phyloP scores from a whole-genome alignment of 2,113 vertebrate species.

The Indicator maculatus region DNA sequence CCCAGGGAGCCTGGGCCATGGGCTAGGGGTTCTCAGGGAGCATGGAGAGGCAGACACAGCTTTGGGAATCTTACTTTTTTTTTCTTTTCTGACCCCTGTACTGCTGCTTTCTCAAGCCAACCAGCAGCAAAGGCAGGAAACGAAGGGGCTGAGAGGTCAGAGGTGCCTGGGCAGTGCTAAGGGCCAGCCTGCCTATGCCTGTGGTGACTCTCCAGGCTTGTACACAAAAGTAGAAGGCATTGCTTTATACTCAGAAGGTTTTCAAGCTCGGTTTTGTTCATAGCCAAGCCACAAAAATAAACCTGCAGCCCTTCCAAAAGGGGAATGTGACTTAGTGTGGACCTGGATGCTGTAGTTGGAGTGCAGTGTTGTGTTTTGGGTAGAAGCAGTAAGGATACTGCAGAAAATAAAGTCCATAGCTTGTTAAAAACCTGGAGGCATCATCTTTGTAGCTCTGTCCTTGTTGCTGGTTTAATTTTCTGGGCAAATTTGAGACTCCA shows the following conservation, averaged over 20 bases:
- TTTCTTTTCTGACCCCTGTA: not conserved
- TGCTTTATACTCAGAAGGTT: not conserved
- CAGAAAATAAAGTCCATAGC: rapidly evolving
- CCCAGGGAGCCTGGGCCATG: not conserved
- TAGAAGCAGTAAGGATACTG: not conserved
- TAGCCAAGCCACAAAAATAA: not conserved
- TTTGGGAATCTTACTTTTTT: not conserved
- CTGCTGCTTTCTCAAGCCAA: slow-evolving; percentile 10
- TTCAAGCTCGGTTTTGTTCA: not conserved
- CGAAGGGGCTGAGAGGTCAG: slow-evolving; percentile 15
- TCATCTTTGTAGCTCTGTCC: not conserved
- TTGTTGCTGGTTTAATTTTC: not conserved
- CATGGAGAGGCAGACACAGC: not conserved
- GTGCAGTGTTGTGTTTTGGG: not conserved
- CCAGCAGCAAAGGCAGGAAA: slow-evolving; percentile 41
- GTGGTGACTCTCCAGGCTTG: not conserved
- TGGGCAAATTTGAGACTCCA: not conserved
- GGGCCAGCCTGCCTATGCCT: not conserved
- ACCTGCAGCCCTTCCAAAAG: not conserved
- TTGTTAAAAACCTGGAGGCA: rapidly evolving
- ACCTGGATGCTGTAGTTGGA: not conserved
- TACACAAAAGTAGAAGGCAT: not conserved
- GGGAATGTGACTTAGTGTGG: not conserved
- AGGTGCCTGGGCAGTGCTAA: slow-evolving; percentile 2
- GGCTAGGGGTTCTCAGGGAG: not conserved